These are phyloP conservation scores for Fragum fragum DNA, from an alignment of 2,888 invertebrate species.

Conservation along the genomic window DNA sequence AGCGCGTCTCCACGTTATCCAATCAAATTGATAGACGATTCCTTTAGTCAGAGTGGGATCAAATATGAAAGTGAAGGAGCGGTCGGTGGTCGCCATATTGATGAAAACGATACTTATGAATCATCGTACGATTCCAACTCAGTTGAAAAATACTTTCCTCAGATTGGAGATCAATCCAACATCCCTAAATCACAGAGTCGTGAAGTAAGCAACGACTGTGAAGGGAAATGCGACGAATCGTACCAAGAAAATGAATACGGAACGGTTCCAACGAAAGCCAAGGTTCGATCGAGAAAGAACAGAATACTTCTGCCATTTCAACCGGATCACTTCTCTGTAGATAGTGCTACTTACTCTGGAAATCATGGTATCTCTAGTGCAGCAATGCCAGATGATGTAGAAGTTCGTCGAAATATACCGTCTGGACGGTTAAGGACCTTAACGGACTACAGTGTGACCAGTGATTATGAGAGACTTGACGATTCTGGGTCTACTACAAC, in stretches of 20 bases:
- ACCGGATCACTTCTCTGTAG: not conserved
- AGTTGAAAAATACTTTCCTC: not conserved
- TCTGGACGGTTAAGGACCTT: not conserved
- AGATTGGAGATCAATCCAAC: not conserved
- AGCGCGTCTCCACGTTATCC: not conserved
- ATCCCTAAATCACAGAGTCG: not conserved
- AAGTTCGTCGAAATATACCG: not conserved
- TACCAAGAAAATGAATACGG: not conserved
- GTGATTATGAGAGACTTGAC: not conserved
- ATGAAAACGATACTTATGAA: not conserved
- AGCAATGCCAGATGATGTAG: not conserved
- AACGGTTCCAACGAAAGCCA: not conserved
- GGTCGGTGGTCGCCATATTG: not conserved
- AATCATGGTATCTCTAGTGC: not conserved
- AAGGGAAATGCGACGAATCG: not conserved
- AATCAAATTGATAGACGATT: not conserved
- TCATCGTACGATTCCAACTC: not conserved
- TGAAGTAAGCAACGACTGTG: not conserved
- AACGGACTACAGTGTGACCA: not conserved
- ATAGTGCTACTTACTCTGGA: not conserved
- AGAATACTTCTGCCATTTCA: not conserved
- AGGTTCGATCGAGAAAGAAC: not conserved
- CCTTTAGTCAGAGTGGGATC: not conserved
- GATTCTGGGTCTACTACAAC: not conserved
- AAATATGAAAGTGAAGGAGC: not conserved